Evolutionary conservation across 2,113 vertebrate species (phyloP), one percentile per base, ranked within the genome.

Genomic region (Neomonachus schauinslandi): DNA sequence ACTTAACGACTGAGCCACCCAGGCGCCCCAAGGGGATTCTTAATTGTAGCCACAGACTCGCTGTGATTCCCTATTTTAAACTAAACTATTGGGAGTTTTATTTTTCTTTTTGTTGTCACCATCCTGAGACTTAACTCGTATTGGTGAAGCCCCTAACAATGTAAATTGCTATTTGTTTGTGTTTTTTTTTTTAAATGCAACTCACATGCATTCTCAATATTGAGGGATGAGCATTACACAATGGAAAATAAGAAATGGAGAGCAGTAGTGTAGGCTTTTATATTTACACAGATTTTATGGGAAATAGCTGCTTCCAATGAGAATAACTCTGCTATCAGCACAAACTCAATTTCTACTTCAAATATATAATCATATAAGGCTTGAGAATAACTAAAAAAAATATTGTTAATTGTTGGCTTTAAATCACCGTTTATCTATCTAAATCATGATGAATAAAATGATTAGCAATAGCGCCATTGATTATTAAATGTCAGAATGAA

Each of bases 331-430:
- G 42, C 12, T 36, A 26, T 51, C 80, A 46, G 21, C 21, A 83
- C n/a, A 95, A 86, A 74, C n/a, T 53, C 79, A 49, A 39, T 92
- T 92, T 95, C 24, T n/a, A 53, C 53, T 57, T 53, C 55, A 94
- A 53, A 39, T 49, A 19, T 26, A 74, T 61, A 53, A 83, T 77
- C 53, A 13, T 14, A 46, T 74, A 80, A 79, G 31, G 24, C 24
- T 65, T 82, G 51, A 85, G 33, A 85, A 86, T 26, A 94, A 86
- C 87, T 85, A 26, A 86, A 31, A 89, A 14, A 72, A 94, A n/a
- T 22, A 22, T 16, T 46, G 24, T 67, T 95, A 36, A 88, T 15
- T 51, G 33, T 15, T 53, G 72, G 53, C 19, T 91, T 89, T 65
- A 16, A 74, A 65, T 69, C 84, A 42, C 53, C 67, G 55, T 39